Base-by-base conservation (phyloP, 2,113 vertebrate genomes). In the Toxotes chatareus region DNA sequence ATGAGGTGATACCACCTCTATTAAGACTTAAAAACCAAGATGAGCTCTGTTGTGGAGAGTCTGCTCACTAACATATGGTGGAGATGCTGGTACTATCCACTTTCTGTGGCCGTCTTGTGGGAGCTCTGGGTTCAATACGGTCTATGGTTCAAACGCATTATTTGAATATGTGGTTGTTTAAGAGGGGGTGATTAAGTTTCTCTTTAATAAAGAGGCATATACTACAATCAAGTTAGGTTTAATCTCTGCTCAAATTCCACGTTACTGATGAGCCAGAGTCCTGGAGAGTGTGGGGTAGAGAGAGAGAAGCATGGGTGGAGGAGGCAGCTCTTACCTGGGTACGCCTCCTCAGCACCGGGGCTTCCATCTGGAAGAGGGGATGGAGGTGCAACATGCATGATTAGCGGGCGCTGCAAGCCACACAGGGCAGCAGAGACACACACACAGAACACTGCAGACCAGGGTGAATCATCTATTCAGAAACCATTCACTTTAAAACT, bases 291-390 rank as follows among this genome's bases (percentile, higher is more conserved):
- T 8, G 31, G 14, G 56, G 53, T 19, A 31, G 38, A 44, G 17
- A 23, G 75, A 61, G 66, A 73, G 74, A 69, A 66, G 74, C 73
- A 69, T 3, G 59, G 89, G 92, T 32, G 57, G 64, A 44, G 90
- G 86, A 80, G 76, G 89, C 83, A 88, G 94, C 89, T 95, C 97
- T 94, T 98, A 99, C 98, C 98, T 98, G 98, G 96, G 49, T 94
- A 95, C 72, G 95, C 93, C 93, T 99, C 98, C 95, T 98, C 97
- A 74, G 92, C 90, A 93, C 94, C 59, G 62, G 96, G 95, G 93
- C 95, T 97, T 95, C 96, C 95, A 97, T 98, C 98, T 98, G 96
- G 94, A 97, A 92, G 96, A 96, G 95, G 96, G 95, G 96, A 95
- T 93, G 96, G 95, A 96, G 96, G 90, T 93, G 96, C 93, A 88